Evolutionary conservation across 2,888 invertebrate genomes (phyloP).

Genomic region (Panopea generosa): DNA sequence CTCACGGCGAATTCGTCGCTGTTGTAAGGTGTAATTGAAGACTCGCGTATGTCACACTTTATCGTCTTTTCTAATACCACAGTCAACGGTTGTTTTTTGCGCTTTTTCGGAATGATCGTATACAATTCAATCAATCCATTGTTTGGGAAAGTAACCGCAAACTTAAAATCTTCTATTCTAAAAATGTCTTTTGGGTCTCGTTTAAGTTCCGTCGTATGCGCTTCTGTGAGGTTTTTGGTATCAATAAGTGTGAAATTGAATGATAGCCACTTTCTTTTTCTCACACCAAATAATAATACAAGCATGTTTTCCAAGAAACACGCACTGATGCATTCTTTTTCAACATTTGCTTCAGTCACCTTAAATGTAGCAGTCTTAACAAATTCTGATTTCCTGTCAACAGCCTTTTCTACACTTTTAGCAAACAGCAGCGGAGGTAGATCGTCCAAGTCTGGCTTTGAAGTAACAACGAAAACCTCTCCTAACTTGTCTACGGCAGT

Average conservation of each 20-base stretch:
- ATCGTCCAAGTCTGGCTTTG: slow-evolving; percentile 29
- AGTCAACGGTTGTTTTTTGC: slow-evolving; percentile 26
- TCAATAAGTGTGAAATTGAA: slow-evolving; percentile 25
- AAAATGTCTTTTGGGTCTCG: slow-evolving; percentile 40
- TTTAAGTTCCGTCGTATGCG: slow-evolving; percentile 36
- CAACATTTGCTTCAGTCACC: slow-evolving; percentile 6
- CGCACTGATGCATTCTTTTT: slow-evolving; percentile 2
- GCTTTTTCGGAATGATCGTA: slow-evolving; percentile 24
- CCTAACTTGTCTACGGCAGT: slow-evolving; percentile 27
- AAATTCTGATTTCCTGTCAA: slow-evolving; percentile 28
- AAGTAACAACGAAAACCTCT: slow-evolving; percentile 17
- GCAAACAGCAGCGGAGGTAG: slow-evolving; percentile 35
- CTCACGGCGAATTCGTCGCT: slow-evolving; percentile 41
- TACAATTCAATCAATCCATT: slow-evolving; percentile 50
- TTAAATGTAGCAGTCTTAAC: slow-evolving; percentile 17
- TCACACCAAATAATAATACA: slow-evolving; percentile 31
- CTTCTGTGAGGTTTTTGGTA: slow-evolving; percentile 27
- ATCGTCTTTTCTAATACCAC: slow-evolving; percentile 33
- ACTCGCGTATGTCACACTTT: slow-evolving; percentile 45
- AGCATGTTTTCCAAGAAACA: slow-evolving; percentile 38
- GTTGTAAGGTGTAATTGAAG: slow-evolving; percentile 34
- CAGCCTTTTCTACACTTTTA: slow-evolving; percentile 7
- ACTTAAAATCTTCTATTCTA: slow-evolving; percentile 26
- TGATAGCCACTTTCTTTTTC: slow-evolving; percentile 44
- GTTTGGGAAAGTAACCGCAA: slow-evolving; percentile 48